A percentile compares a stretch with the other conserved stretches of the same genome.
These are phyloP conservation scores for Rhombomys opimus DNA, from an alignment of 2,113 vertebrate species.

Conservation along the genomic window DNA sequence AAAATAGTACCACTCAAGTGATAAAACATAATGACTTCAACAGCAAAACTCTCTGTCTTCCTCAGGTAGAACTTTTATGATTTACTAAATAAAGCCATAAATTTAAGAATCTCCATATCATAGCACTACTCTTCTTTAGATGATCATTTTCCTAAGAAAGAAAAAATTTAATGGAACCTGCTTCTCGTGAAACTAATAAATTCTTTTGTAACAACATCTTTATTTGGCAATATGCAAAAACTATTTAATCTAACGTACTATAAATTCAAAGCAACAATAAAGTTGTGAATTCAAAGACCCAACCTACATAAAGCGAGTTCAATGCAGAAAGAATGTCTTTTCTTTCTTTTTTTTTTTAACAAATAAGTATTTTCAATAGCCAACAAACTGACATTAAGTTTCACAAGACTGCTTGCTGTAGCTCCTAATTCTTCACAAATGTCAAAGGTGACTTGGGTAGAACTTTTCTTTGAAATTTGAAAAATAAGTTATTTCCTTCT, in stretches of 20 bases:
- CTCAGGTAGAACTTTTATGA: constrained; percentile 12
- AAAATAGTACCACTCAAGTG: constrained; percentile 15
- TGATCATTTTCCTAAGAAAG: not conserved
- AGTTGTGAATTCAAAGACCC: constrained; percentile 32
- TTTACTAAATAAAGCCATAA: constrained; percentile 46
- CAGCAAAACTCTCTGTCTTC: constrained; percentile 6
- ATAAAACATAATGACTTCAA: constrained; percentile 13
- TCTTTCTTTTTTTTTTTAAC: not conserved
- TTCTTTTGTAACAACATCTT: constrained; percentile 48
- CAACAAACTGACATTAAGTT: constrained; percentile 83
- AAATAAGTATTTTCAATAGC: constrained; percentile 63
- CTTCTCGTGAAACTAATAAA: constrained; percentile 23
- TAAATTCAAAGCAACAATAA: constrained; percentile 51
- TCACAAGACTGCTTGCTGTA: constrained; percentile 50
- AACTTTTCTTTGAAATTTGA: constrained; percentile 71
- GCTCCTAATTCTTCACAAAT: constrained; percentile 78
- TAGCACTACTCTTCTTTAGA: constrained; percentile 31
- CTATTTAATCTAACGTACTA: constrained; percentile 33
- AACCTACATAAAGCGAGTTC: constrained; percentile 33
- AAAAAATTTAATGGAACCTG: constrained; percentile 2
- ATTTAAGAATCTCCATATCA: not conserved
- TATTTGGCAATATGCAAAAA: constrained; percentile 43
- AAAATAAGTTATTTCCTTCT: constrained; percentile 73
- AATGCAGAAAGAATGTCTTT: constrained; percentile 37
- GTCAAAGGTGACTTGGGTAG: constrained; percentile 63